These are phyloP conservation scores for Craterocephalus amniculus DNA, from an alignment of 2,797 vertebrate species.

Conservation along the genomic window DNA sequence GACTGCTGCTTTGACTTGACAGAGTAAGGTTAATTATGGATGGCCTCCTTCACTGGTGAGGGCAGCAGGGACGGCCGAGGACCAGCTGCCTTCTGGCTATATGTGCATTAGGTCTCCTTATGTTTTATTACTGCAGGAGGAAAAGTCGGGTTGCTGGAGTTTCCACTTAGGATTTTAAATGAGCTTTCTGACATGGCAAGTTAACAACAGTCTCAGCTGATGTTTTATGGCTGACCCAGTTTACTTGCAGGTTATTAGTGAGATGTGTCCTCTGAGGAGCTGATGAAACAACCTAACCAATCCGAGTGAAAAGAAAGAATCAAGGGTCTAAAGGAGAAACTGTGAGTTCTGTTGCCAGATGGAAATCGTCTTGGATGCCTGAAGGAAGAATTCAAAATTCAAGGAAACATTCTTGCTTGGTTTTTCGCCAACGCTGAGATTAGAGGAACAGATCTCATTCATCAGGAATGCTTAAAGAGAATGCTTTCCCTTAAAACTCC, in stretches of 20 bases:
- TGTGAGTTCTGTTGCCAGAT: background rate
- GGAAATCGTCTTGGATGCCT: background rate
- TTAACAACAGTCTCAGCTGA: constrained; percentile 57
- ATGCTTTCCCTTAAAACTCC: background rate
- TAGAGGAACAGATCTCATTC: background rate
- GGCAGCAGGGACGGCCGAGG: constrained; percentile 49
- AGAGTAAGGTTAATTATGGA: constrained; percentile 78
- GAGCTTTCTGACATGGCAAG: constrained; percentile 58
- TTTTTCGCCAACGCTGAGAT: background rate
- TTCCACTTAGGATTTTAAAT: constrained; percentile 48
- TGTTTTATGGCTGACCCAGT: constrained; percentile 62
- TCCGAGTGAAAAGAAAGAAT: constrained; percentile 13
- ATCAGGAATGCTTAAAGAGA: background rate
- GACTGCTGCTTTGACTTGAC: constrained; percentile 70
- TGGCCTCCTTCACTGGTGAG: constrained; percentile 64
- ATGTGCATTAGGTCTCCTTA: constrained; percentile 56
- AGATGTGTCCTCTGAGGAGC: constrained; percentile 31
- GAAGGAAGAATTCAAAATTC: background rate
- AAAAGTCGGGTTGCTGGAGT: constrained; percentile 32
- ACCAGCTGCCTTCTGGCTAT: constrained; percentile 63
- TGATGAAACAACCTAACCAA: constrained; percentile 12
- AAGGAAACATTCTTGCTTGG: background rate
- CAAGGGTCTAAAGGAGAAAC: constrained; percentile 8
- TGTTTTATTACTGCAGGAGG: constrained; percentile 73
- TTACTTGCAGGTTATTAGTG: constrained; percentile 50